Percentiles rank a stretch among this genome's conserved stretches.
Conservation (phyloP, 2,113 vertebrate genomes). For the Cettia cetti region DNA sequence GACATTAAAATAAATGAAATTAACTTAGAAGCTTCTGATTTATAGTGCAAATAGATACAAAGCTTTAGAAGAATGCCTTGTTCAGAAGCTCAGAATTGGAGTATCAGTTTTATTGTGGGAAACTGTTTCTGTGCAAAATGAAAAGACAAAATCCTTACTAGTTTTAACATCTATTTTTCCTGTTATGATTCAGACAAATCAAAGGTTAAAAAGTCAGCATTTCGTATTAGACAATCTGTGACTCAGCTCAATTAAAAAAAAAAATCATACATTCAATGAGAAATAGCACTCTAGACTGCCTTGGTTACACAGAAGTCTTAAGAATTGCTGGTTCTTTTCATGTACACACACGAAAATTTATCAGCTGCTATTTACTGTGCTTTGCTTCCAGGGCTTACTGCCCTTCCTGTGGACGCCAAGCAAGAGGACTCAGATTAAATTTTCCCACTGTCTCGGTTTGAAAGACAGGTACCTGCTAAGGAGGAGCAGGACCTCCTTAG, state of each 20-base stretch:
- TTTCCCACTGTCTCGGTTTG: no score
- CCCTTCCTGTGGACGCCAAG: neutral
- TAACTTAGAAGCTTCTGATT: constrained; percentile 38
- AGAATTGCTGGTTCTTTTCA: neutral
- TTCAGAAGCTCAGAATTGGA: constrained; percentile 51
- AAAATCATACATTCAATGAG: neutral
- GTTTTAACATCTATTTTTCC: constrained; percentile 50
- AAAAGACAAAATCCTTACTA: constrained; percentile 47
- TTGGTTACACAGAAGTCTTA: neutral
- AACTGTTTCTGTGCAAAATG: constrained; percentile 44
- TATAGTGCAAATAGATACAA: neutral
- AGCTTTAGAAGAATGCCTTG: constrained; percentile 42
- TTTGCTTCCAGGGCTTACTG: neutral
- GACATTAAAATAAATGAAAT: constrained; percentile 15
- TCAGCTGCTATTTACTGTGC: neutral
- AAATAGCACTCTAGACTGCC: neutral
- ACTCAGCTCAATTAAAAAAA: neutral
- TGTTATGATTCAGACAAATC: constrained; percentile 4
- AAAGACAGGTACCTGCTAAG: no score
- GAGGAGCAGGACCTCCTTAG: no score
- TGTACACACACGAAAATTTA: neutral
- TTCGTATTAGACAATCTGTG: neutral
- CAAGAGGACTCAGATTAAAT: neutral
- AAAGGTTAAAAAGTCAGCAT: constrained; percentile 10
- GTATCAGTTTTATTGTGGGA: constrained; percentile 48